Evolutionary conservation across 2,797 vertebrate genomes (phyloP), one percentile per base, ranked within the genome.

Genomic region (Scolopax rusticola): DNA sequence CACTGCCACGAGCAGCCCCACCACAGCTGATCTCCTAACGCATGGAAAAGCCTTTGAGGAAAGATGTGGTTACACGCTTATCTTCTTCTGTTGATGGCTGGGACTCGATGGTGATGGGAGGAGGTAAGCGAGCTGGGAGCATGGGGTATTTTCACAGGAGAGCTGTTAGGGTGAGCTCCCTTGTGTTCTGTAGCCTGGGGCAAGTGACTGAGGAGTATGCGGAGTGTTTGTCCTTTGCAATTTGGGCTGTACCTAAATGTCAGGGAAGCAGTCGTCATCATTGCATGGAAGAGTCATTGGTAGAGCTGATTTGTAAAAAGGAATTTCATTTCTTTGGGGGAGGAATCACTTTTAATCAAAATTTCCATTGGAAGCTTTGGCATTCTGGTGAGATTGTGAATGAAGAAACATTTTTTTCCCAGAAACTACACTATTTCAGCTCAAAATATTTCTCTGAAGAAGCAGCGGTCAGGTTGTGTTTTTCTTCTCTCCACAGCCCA

Each of bases 401-500:
- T 25, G 12, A 69, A 78, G 51, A 54, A 54, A 54, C 48, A 14
- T 67, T 95, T 83, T 75, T 57, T 9, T 36, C 36, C 61, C 15
- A 36, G 70, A 79, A 94, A 38, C 8, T 2, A 45, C 20, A 36
- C 3, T 73, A 36, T 87, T 82, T 69, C 50, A 65, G 18, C 11
- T 50, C 5, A 48, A 45, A 86, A 33, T 77, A 18, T 78, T 84
- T 75, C 24, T 57, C 11, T 73, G 21, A 68, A 38, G 40, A 43
- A 56, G 15, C 23, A 20, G 40, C 12, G 11, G 11, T n/a, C 0
- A 0, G 57, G 21, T 43, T 1, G 1, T 16, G 21, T 63, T 83
- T 28, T 53, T 12, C 24, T 59, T 12, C 28, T 68, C 15, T 84
- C 27, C 1, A 2, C 27, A 20, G 11, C 4, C 53, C 0, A 1